Base-by-base conservation (phyloP, 30 jellyfish, hydroid and myxozoan genomes). In the Aurelia sp. region DNA sequence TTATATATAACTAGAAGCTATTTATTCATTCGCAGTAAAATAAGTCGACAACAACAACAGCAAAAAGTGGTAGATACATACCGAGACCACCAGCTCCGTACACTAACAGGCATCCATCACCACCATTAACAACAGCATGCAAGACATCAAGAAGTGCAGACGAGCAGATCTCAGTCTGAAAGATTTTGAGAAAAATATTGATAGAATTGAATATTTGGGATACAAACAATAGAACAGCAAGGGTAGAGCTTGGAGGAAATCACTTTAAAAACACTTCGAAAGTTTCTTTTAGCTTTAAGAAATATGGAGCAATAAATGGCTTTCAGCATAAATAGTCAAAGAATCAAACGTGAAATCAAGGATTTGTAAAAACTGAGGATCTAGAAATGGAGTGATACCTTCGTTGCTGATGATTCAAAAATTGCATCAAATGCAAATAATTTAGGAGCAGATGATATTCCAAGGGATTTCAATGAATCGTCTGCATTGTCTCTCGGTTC, bases 41-140 rank as follows among this genome's bases (percentile, higher is more conserved):
- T n/a, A n/a, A n/a, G n/a, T n/a, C n/a, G n/a, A n/a, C n/a, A n/a
- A n/a, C n/a, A n/a, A n/a, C n/a, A n/a, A n/a, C n/a, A n/a, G n/a
- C n/a, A n/a, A n/a, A n/a, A n/a, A n/a, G n/a, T n/a, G n/a, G n/a
- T 44, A 44, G 15, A 19, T 17, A 11, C 66, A 17, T 73, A 67
- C 98, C 98, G 12, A 82, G 78, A 16, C 90, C 92, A 30, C 89
- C 71, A 3, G 94, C 96, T 13, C 98, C 98, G 65, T 77, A 93
- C 5, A 88, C 92, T 16, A 93, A 50, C 0, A 93, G 91, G 52
- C 97, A 82, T 13, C 98, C 98, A 51, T 93, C 97, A 9, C 98
- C 98, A 12, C 98, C 98, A 64, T 93, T 93, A 66, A 93, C 88
- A 23, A 93, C 98, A 30, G 98, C 89, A 74, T 93, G 98, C 17